Conservation (phyloP, 2,113 vertebrate species). For the Paraplagusia blochii region DNA sequence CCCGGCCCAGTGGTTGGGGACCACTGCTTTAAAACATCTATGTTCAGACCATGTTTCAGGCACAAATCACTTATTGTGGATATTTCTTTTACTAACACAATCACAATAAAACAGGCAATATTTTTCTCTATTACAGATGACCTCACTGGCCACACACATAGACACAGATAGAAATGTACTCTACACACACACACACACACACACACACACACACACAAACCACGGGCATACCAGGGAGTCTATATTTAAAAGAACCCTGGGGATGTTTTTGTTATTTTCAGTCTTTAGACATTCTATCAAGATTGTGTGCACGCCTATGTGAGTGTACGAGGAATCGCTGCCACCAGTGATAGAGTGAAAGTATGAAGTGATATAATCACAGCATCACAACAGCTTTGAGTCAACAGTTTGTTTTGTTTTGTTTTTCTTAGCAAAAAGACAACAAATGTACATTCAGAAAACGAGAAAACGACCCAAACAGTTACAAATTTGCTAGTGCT, state of each 20-base stretch:
- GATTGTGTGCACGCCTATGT: constrained; percentile 32
- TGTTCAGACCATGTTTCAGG: too few relatives aligned
- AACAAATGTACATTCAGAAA: constrained; percentile 44
- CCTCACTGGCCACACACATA: constrained; percentile 35
- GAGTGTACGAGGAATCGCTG: constrained; percentile 37
- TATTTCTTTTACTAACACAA: constrained; percentile 20
- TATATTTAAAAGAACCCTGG: constrained; percentile 72
- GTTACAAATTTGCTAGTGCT: constrained; percentile 69
- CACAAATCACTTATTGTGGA: neutral
- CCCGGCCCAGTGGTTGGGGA: too few relatives aligned
- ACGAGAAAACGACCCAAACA: constrained; percentile 57
- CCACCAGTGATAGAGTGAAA: constrained; percentile 50
- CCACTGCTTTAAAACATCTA: too few relatives aligned
- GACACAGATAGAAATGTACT: constrained; percentile 24
- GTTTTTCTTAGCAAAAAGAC: constrained; percentile 49
- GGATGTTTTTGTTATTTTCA: constrained; percentile 66
- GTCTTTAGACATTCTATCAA: constrained; percentile 63
- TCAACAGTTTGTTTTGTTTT: constrained; percentile 43
- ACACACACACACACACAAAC: constrained; percentile 47
- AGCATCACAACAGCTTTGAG: constrained; percentile 28
- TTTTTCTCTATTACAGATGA: constrained; percentile 48
- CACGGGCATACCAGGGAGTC: constrained; percentile 69
- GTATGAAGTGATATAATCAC: constrained; percentile 54
- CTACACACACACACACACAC: constrained; percentile 19
- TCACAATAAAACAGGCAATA: constrained; percentile 29